These are phyloP conservation scores for Herminia tarsipennalis DNA, from an alignment of 2,888 invertebrate genomes.

Conservation along the genomic window DNA sequence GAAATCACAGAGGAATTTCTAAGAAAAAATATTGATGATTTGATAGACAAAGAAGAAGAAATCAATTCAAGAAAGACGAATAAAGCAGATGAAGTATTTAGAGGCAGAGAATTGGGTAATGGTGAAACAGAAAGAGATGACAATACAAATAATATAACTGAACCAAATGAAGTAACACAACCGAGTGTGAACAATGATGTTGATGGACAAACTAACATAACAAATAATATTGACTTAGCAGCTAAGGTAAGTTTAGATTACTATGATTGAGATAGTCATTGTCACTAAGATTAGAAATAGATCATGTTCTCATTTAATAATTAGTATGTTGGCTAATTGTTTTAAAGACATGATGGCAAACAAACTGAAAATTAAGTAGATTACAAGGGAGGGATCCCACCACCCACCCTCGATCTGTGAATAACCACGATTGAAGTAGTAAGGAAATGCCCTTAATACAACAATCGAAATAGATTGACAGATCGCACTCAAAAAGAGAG, in stretches of 20 bases:
- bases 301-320: neutral
- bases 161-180: slow-evolving; percentile 31
- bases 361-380: too few species aligned
- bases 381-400: too few species aligned
- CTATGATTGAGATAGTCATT: neutral
- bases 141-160: slow-evolving; percentile 25
- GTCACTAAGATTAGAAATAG: neutral
- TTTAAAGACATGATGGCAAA: too few species aligned
- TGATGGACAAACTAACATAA: slow-evolving; percentile 43
- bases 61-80: neutral
- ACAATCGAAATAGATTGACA: too few species aligned
- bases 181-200: slow-evolving; percentile 55
- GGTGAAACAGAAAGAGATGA: slow-evolving; percentile 12
- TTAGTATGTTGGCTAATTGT: neutral
- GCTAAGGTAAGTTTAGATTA: slow-evolving; percentile 34
- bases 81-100: neutral
- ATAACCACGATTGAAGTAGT: too few species aligned
- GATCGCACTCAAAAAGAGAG: too few species aligned
- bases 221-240: slow-evolving; percentile 36
- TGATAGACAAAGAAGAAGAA: slow-evolving; percentile 3
- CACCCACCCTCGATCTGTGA: too few species aligned
- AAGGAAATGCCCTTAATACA: too few species aligned
- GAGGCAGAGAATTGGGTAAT: neutral
- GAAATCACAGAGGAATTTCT: neutral
- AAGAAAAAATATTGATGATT: neutral